A percentile compares a stretch with the other conserved stretches of the same genome.
phyloP scores from a whole-genome alignment of 2,113 vertebrate species.

The Vimba vimba region DNA sequence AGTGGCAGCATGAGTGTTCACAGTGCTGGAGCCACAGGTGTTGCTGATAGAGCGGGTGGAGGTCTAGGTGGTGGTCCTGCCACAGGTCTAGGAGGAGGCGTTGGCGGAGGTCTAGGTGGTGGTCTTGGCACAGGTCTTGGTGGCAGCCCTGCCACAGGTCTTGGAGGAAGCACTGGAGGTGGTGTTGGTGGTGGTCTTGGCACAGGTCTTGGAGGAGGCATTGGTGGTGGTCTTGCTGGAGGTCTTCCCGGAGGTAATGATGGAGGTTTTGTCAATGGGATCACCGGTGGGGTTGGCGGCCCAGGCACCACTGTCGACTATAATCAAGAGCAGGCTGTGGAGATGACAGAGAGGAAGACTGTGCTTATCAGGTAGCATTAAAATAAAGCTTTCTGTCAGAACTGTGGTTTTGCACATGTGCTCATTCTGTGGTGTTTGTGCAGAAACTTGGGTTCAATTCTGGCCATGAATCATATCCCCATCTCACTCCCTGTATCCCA shows the following conservation, averaged over 20 bases:
- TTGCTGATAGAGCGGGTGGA: neutral
- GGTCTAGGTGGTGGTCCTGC: neutral
- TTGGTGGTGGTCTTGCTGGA: neutral
- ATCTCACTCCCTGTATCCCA: neutral
- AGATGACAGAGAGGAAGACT: conserved; percentile 77
- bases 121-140: neutral
- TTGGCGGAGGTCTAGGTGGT: neutral
- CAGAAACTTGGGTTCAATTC: neutral
- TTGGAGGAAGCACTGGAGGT: neutral
- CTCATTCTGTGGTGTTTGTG: neutral
- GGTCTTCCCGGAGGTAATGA: conserved; percentile 13
- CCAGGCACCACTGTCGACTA: conserved; percentile 59
- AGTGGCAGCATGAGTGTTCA: conserved; percentile 54
- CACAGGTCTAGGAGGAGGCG: neutral
- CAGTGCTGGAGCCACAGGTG: conserved; percentile 48
- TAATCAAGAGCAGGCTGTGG: conserved; percentile 72
- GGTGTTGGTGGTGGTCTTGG: neutral
- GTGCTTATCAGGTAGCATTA: conserved; percentile 75
- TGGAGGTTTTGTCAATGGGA: conserved; percentile 29
- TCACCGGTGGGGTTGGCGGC: conserved; percentile 54
- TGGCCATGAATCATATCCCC: neutral
- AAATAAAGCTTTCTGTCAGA: neutral
- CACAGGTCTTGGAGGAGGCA: conserved; percentile 6
- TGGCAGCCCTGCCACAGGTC: neutral
- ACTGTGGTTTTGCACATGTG: neutral